Percentiles rank a stretch among this genome's conserved stretches.
Conservation (phyloP, 2,113 vertebrate genomes). For the Corythornis vintsioides region DNA sequence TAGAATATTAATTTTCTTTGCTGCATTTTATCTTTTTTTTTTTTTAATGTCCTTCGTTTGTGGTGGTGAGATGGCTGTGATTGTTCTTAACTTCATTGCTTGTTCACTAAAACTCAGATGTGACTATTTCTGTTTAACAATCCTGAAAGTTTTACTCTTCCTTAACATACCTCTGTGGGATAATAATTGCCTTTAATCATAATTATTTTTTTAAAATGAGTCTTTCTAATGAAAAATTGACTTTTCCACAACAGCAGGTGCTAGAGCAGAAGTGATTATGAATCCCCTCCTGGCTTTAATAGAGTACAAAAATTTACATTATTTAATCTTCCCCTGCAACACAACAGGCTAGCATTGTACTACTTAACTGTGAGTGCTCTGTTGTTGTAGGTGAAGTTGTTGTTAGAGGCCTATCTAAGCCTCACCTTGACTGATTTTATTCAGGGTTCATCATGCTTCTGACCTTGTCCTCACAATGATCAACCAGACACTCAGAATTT, state of each 20-base stretch:
- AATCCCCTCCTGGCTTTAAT: background rate
- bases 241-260: background rate
- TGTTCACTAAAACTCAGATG: background rate
- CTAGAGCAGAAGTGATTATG: background rate
- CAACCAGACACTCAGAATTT: background rate
- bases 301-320: background rate
- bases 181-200: background rate
- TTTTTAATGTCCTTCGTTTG: background rate
- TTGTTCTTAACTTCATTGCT: background rate
- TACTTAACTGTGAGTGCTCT: background rate
- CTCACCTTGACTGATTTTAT: background rate
- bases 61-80: background rate
- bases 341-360: background rate
- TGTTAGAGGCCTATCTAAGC: background rate
- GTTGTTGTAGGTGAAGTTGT: background rate
- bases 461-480: background rate
- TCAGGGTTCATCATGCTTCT: background rate
- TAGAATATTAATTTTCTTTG: background rate
- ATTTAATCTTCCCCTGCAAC: background rate
- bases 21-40: background rate
- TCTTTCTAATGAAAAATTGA: background rate
- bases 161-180: background rate
- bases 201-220: rapidly evolving
- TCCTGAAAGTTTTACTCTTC: background rate
- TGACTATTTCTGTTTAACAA: background rate